Evolutionary conservation across 2,797 vertebrate species (phyloP).

Genomic region (Natrix natrix): DNA sequence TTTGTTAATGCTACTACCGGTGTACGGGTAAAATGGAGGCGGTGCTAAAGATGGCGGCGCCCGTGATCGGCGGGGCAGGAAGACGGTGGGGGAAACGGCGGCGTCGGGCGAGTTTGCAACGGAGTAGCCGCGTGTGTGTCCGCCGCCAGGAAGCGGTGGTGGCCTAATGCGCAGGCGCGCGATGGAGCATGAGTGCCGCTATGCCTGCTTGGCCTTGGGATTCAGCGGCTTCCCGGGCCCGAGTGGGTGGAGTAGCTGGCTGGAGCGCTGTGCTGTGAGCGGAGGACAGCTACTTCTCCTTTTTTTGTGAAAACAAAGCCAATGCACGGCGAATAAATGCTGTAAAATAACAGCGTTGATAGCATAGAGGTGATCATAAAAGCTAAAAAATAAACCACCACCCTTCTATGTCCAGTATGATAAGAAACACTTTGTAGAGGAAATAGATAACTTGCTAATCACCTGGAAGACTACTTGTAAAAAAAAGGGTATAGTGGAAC

Average conservation of each 20-base stretch:
- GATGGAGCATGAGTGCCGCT: background rate
- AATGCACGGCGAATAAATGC: background rate
- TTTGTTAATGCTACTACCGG: background rate
- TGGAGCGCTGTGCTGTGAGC: background rate
- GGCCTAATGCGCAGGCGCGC: background rate
- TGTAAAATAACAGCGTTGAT: background rate
- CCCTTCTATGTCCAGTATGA: background rate
- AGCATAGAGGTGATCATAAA: background rate
- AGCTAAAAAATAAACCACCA: background rate
- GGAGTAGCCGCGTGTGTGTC: background rate
- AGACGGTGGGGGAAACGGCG: no score
- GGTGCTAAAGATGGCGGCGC: conserved; percentile 51
- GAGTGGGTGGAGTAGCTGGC: background rate
- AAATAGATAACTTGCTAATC: background rate
- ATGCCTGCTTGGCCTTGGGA: background rate
- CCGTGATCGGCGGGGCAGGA: background rate
- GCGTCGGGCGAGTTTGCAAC: conserved; percentile 9
- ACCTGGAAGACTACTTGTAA: background rate
- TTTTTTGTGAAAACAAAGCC: background rate
- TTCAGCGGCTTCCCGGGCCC: background rate
- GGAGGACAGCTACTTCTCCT: background rate
- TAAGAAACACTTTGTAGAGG: background rate
- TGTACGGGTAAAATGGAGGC: conserved; percentile 14
- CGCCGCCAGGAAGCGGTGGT: no score
- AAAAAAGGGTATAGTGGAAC: background rate